Evolutionary conservation across 2,113 vertebrate genomes (phyloP).

Genomic region (Ginglymostoma cirratum): DNA sequence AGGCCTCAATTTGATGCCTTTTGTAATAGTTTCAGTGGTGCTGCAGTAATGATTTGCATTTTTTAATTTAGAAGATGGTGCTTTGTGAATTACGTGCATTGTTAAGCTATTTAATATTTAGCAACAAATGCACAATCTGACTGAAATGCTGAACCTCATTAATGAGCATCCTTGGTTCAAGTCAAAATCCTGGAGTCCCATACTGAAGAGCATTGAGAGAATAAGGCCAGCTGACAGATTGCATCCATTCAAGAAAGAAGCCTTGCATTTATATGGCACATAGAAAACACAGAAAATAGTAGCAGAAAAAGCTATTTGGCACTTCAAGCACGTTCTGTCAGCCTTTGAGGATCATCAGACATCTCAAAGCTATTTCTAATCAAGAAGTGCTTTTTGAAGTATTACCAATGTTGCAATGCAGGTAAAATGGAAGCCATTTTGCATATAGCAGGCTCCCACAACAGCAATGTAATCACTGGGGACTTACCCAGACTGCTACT

Average conservation of each 20-base stretch:
- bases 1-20: background rate
- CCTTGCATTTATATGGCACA: no score
- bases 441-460: no score
- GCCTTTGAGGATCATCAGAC: no score
- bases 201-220: background rate
- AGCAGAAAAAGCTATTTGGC: no score
- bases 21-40: conserved; percentile 4
- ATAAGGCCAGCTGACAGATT: background rate
- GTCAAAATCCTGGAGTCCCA: background rate
- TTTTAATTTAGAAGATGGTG: background rate
- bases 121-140: background rate
- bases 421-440: no score
- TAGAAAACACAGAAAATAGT: no score
- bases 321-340: no score
- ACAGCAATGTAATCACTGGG: no score
- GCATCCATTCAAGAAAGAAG: background rate
- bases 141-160: background rate
- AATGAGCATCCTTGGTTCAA: background rate
- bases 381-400: no score
- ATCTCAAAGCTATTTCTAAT: no score
- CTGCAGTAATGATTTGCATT: background rate
- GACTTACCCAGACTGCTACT: no score
- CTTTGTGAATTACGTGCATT: background rate
- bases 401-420: no score
- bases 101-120: conserved; percentile 19